Conservation (phyloP, 2,797 vertebrate genomes). For the Okamejei kenojei region DNA sequence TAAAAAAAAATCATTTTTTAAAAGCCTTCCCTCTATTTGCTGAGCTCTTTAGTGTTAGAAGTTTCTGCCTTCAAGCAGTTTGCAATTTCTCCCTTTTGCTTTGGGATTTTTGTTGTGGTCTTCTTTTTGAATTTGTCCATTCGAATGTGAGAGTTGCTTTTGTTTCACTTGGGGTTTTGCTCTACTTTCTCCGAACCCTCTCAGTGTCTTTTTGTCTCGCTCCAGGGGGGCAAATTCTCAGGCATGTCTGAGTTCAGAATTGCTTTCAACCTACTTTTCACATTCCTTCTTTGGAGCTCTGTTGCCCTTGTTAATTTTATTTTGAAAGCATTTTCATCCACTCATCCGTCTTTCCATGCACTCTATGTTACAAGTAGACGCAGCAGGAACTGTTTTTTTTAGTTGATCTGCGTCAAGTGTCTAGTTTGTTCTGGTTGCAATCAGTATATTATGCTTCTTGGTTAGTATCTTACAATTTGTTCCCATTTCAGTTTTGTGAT, state of each 20-base stretch:
- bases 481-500: slow-evolving; percentile 22
- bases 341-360: slow-evolving; percentile 2
- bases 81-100: slow-evolving; percentile 21
- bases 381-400: neutral
- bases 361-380: neutral
- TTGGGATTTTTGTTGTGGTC: slow-evolving; percentile 15
- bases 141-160: slow-evolving; percentile 11
- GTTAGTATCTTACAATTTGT: neutral
- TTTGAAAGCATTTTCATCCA: slow-evolving; percentile 22
- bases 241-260: neutral
- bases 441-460: neutral
- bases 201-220: slow-evolving; percentile 12
- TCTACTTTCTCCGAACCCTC: neutral
- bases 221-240: slow-evolving; percentile 7
- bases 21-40: neutral
- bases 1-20: no score
- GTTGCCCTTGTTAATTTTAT: neutral
- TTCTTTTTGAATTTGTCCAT: neutral
- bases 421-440: neutral
- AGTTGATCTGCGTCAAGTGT: neutral
- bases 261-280: slow-evolving; percentile 33
- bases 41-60: neutral
- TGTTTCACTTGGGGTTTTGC: neutral
- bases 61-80: neutral
- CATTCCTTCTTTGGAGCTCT: neutral